Evolutionary conservation across 2,888 invertebrate genomes (phyloP).

Genomic region (Lucinisca nassula): DNA sequence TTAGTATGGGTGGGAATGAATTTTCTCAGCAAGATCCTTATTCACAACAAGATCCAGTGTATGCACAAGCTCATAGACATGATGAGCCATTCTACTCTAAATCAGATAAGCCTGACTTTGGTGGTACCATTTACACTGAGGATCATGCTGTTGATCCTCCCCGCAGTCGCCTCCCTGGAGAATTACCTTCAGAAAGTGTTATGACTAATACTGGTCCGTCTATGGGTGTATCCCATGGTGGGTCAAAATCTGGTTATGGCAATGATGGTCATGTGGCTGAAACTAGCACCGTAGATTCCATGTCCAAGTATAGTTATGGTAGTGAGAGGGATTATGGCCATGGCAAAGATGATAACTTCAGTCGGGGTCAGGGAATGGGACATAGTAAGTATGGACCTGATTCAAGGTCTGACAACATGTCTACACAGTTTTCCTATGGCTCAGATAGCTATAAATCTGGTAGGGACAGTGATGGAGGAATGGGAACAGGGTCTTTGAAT

Average conservation of each 20-base stretch:
- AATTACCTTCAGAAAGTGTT: neutral
- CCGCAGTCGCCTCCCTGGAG: neutral
- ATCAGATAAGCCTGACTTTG: constrained; percentile 29
- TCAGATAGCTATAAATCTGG: constrained; percentile 48
- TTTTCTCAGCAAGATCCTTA: constrained; percentile 27
- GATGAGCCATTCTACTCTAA: constrained; percentile 35
- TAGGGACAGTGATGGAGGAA: constrained; percentile 26
- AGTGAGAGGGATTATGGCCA: neutral
- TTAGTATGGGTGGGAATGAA: constrained; percentile 71
- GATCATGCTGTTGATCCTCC: neutral
- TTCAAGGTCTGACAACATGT: constrained; percentile 28
- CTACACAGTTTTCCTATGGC: constrained; percentile 61
- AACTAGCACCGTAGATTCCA: neutral
- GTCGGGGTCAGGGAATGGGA: constrained; percentile 7
- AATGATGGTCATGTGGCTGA: neutral
- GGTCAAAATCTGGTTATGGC: neutral
- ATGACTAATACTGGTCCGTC: neutral
- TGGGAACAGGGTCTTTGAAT: neutral
- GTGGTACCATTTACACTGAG: neutral
- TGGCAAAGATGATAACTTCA: neutral
- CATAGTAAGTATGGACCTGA: constrained; percentile 34
- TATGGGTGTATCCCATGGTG: neutral
- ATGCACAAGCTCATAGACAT: constrained; percentile 32
- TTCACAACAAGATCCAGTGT: constrained; percentile 34
- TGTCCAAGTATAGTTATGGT: neutral